Evolutionary conservation across 2,113 vertebrate genomes (phyloP), one percentile per base, ranked within the genome.

Genomic region (Eubucco bourcierii): DNA sequence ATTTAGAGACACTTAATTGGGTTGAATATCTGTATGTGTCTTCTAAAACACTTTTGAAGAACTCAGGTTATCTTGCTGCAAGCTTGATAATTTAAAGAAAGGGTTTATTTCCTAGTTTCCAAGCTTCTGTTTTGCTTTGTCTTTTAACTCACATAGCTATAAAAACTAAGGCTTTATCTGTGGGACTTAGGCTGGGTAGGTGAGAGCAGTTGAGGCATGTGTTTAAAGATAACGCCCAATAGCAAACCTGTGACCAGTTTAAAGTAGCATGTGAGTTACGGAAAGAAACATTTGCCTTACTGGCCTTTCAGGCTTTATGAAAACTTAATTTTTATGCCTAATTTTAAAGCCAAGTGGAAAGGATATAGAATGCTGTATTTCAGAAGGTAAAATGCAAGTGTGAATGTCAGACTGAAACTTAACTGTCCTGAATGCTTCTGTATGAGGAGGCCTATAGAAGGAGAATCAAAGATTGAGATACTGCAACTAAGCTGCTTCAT

Each of bases 11-110:
- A 4, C 25, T 66, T 46, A 21, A 17, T 66, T n/a, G 23, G 16
- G 3, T 12, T 60, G 52, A 60, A 15, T 34, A 20, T 31, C 7
- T 29, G 6, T 55, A 8, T 10, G 5, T 80, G 61, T 64, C 14
- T 85, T 75, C 55, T 88, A 19, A 84, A 76, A 34, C 27, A 20
- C 34, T 73, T 12, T 55, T 52, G 66, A 0, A 23, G 27, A 81
- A 53, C 12, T 1, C 0, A 0, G n/a, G 21, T 79, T 90, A 12
- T 65, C 68, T 52, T 25, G 13, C 3, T 9, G n/a, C 21, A 79
- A 55, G 11, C 39, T 59, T 55, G 13, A 5, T n/a, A 21, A 20
- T 17, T 65, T 11, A 21, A 52, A 52, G 24, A 52, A 52, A 52
- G 50, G 20, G 50, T 52, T 52, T 52, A 17, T 60, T n/a, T 3